Base-by-base conservation (phyloP, 64 coral and sea anemone genomes). In the Catalaphyllia jardinei region DNA sequence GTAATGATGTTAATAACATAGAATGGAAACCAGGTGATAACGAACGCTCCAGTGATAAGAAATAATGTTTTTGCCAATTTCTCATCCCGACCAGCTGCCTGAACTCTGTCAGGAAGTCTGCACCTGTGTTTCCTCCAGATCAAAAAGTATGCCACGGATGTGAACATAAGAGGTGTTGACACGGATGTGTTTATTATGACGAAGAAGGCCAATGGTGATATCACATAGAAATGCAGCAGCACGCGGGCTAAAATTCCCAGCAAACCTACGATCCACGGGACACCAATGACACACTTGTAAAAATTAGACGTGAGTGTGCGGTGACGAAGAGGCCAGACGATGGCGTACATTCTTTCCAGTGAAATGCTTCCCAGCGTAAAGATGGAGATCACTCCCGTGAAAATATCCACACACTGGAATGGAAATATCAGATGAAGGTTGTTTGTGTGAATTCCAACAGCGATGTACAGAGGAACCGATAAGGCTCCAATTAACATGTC, bases 401-500 rank as follows among this genome's bases (percentile, higher is more conserved):
- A 77, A 50, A 77, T 49, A 10, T 77, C 74, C 19, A 77, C 35
- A 50, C 74, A 77, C 52, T 49, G 74, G 22, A 77, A 77, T 46
- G 39, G 1, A 12, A 77, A 42, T 25, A 52, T 50, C 74, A 77
- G 22, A 6, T 51, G 20, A 11, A 4, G 17, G 0, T 77, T 22
- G 4, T 38, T 42, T 0, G 31, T 1, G 39, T 22, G 39, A 50
- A 77, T 50, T 10, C 74, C 74, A 77, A 77, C 38, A 77, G 74
- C 74, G n/a, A 77, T 77, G 74, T 77, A 77, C 38, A 77, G 33
- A 50, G 74, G 74, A 24, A 77, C 74, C 16, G 74, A 38, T 46
- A 77, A 50, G 7, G 74, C 39, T 77, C 74, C 74, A 1, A 77
- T 42, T 0, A 77, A 20, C 19, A 50, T 38, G 20, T 77, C 74